These are phyloP conservation scores for Cataglyphis hispanica DNA, from an alignment of 1,140 invertebrate genomes.

Conservation along the genomic window DNA sequence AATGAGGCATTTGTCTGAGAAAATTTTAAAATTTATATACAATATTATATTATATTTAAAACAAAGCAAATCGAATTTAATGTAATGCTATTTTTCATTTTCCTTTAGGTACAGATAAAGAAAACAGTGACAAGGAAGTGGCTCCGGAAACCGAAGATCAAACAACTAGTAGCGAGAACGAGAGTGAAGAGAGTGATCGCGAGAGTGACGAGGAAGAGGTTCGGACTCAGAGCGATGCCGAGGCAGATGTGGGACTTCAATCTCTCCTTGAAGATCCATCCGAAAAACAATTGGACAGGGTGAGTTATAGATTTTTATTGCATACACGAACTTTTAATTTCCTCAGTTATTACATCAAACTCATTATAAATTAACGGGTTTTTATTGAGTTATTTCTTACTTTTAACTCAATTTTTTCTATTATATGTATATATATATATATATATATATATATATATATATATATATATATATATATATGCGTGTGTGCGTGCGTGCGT, in stretches of 20 bases:
- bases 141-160: conserved; percentile 81
- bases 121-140: conserved; percentile 81
- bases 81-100: conserved; percentile 39
- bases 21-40: conserved; percentile 40
- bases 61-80: not conserved
- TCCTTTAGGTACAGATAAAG: conserved; percentile 78
- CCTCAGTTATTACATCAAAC: not conserved
- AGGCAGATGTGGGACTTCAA: conserved; percentile 88
- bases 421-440: not conserved
- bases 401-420: not conserved
- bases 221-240: conserved; percentile 86
- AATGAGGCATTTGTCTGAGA: conserved; percentile 87
- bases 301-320: not conserved
- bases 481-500: too few relatives aligned
- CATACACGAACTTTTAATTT: not conserved
- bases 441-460: not conserved
- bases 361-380: not conserved
- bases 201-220: conserved; percentile 86
- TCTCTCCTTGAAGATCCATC: conserved; percentile 88
- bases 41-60: not conserved
- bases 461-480: too few relatives aligned
- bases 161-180: conserved; percentile 75
- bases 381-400: not conserved
- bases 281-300: conserved; percentile 79
- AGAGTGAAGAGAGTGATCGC: conserved; percentile 79